Evolutionary conservation across 2,888 invertebrate genomes (phyloP).

Genomic region (Megalurothrips usitatus): DNA sequence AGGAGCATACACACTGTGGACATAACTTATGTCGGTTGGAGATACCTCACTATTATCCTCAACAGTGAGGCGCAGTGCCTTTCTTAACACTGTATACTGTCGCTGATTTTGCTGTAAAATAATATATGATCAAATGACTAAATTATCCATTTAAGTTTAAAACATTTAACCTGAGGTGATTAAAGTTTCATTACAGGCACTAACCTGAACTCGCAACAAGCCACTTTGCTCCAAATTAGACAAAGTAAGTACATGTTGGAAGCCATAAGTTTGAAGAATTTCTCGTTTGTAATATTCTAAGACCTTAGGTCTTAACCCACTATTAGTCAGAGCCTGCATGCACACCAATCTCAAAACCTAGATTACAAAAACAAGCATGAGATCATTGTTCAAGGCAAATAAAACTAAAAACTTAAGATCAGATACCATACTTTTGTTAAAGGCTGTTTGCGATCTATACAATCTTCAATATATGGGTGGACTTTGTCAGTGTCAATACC

Average conservation of each 20-base stretch:
- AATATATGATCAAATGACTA: conserved; percentile 31
- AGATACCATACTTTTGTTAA: conserved; percentile 60
- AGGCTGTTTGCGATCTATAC: conserved; percentile 79
- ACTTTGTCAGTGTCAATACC: conserved; percentile 88
- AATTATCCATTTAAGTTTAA: not conserved
- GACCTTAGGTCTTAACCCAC: conserved; percentile 87
- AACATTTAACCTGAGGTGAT: too few species aligned
- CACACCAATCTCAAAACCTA: conserved; percentile 80
- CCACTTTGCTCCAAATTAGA: conserved; percentile 85
- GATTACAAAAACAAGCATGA: conserved; percentile 30
- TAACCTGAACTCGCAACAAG: conserved; percentile 69
- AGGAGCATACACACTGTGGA: conserved; percentile 91
- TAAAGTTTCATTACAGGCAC: conserved; percentile 42
- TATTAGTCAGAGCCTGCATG: conserved; percentile 86
- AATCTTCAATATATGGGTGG: conserved; percentile 84
- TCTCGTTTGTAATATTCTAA: conserved; percentile 68
- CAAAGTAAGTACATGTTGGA: conserved; percentile 73
- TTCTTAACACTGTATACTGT: conserved; percentile 70
- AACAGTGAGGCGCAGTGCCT: conserved; percentile 76
- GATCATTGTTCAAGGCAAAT: not conserved
- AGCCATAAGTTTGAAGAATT: conserved; percentile 80
- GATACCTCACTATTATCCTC: conserved; percentile 81
- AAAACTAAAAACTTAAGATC: not conserved
- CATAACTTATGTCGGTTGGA: conserved; percentile 83
- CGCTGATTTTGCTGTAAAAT: conserved; percentile 45